Base-by-base conservation (phyloP, 2,797 vertebrate genomes). In the Micropoecilia bifurca region DNA sequence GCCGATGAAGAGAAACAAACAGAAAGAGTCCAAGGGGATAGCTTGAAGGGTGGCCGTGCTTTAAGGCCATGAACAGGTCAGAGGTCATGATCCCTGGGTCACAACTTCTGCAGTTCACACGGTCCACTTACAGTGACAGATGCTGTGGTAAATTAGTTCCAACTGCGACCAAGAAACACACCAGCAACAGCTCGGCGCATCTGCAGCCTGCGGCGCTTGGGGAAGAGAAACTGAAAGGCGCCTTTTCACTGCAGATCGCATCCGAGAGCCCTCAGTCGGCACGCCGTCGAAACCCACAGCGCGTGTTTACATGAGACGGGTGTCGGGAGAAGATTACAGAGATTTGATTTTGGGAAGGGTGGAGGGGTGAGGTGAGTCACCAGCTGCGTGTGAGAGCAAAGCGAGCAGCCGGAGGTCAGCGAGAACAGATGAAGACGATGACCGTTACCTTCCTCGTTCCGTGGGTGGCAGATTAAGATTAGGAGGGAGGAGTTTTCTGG, bases 91-190 rank as follows among this genome's bases (percentile, higher is more conserved):
- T 72, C 90, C 76, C 0, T 5, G 46, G 80, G 86, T 87, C 83
- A 68, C 74, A 61, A 80, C 83, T 83, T 80, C 79, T 76, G 73
- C 20, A 88, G 91, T 93, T 93, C 91, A 92, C 92, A 92, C 82
- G 83, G 86, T 90, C 86, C 63, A 6, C 76, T 80, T 28, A 50
- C 76, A 83, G 30, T 46, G 45, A 76, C 77, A 85, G 81, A 81
- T 18, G 43, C 77, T 74, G 30, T 47, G 22, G 72, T 41, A 76
- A 73, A 71, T 69, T 55, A 73, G 33, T 25, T 71, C 30, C 33
- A 50, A 78, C 43, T 12, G 73, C 14, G 14, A 47, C 45, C 0
- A 7, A 45, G n/a, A 69, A 75, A 76, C 18, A 39, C 75, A 18
- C 6, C 71, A 76, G 74, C 45, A 74, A 57, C 66, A 59, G 45